Base-by-base conservation (phyloP, 2,797 vertebrate species). In the Megaceryle alcyon region DNA sequence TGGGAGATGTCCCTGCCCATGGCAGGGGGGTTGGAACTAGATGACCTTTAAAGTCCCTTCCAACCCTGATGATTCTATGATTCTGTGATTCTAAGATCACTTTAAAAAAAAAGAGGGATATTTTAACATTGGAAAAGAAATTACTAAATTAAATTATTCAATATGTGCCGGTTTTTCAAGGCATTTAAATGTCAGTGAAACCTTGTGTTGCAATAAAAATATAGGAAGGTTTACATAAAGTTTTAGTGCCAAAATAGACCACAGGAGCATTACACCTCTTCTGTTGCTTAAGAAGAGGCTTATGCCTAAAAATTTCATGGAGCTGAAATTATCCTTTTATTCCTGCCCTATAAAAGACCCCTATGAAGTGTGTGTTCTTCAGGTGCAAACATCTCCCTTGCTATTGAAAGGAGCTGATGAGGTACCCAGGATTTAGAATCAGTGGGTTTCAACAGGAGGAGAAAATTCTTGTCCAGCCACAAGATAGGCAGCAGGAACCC, bases 121-220 rank as follows among this genome's bases (percentile, higher is more conserved):
- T 44, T 94, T 89, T 68, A 84, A 65, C 22, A 35, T 31, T 75
- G 57, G 28, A 49, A 92, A 88, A 94, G 4, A 41, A 86, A 31
- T 31, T 49, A 14, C 31, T 78, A 68, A 82, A 81, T 84, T 65
- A 75, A 83, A 84, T 86, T 88, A 71, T 71, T 88, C 61, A 60
- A 60, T 90, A 72, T 80, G 4, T 79, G 49, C 63, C 33, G 43
- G 23, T 61, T 90, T 81, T 92, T 82, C 18, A 31, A 93, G 69
- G 28, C n/a, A 41, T 90, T 88, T 73, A 88, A 64, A 37, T 88
- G 86, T 77, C 79, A 78, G 61, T 53, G 83, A 83, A 96, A 61
- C 65, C 44, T 78, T 68, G 44, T 72, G 59, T 79, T 86, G 37
- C 46, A 92, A 37, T 82, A 82, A 78, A 90, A 93, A 53, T 83